phyloP scores from a whole-genome alignment of 2,888 invertebrate species.

The Luffia ferchaultella region DNA sequence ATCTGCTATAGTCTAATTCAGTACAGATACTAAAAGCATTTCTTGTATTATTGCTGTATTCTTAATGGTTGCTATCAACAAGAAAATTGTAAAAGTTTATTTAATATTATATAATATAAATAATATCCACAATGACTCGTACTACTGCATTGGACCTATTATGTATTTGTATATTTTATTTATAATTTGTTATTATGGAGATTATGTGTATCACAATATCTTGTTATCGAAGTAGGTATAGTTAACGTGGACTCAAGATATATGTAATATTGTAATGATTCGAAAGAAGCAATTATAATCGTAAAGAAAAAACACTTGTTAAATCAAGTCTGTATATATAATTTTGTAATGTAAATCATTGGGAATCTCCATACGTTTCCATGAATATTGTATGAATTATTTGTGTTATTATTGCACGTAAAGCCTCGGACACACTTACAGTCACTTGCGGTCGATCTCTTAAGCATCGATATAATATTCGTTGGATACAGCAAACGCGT shows the following conservation, averaged over 20 bases:
- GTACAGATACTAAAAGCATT: too few relatives aligned
- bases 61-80: too few relatives aligned
- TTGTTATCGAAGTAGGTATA: conserved; percentile 7
- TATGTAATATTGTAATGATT: not conserved
- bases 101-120: too few relatives aligned
- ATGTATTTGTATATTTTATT: conserved; percentile 1
- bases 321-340: not conserved
- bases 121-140: too few relatives aligned
- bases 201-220: conserved; percentile 11
- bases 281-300: not conserved
- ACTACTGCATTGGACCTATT: not conserved
- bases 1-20: too few relatives aligned
- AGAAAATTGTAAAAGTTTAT: too few relatives aligned
- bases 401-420: too few relatives aligned
- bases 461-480: too few relatives aligned
- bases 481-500: too few relatives aligned
- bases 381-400: not conserved
- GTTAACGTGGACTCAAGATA: conserved; percentile 5
- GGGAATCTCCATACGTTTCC: not conserved
- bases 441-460: too few relatives aligned
- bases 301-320: not conserved
- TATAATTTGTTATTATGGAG: conserved; percentile 3
- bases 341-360: not conserved
- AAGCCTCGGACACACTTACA: too few relatives aligned
- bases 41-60: too few relatives aligned